Conservation (phyloP, 2,888 invertebrate genomes). For the Andrena haemorrhoa region DNA sequence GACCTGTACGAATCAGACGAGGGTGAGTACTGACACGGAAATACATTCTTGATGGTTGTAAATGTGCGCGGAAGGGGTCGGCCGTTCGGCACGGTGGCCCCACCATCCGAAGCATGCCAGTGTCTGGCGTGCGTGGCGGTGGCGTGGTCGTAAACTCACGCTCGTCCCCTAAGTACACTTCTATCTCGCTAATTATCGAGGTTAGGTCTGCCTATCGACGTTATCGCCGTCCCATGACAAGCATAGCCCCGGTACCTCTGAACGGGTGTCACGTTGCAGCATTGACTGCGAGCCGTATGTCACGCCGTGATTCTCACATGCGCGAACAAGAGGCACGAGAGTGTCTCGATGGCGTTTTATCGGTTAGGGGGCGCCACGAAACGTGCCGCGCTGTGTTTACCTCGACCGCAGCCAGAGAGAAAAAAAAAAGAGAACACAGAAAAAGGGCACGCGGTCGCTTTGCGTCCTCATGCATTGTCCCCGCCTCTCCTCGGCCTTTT, state of each 20-base stretch:
- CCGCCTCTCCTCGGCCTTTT: conserved; percentile 1
- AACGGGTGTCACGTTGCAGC: conserved; percentile 67
- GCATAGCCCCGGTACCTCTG: conserved; percentile 33
- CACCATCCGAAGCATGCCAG: conserved; percentile 68
- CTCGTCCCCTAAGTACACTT: conserved; percentile 19
- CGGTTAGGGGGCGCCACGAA: conserved; percentile 74
- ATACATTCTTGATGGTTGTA: conserved; percentile 66
- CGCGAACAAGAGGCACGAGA: conserved; percentile 49
- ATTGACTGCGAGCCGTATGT: conserved; percentile 60
- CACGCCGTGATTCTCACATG: conserved; percentile 69
- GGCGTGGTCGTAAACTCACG: conserved; percentile 55
- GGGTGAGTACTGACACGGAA: conserved; percentile 79
- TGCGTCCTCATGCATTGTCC: conserved; percentile 45
- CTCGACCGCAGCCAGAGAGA: conserved; percentile 58
- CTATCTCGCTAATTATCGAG: conserved; percentile 55
- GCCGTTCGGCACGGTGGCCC: conserved; percentile 64
- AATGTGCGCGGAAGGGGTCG: conserved; percentile 58
- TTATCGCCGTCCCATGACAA: conserved; percentile 33
- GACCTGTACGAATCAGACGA: conserved; percentile 79
- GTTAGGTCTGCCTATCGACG: conserved; percentile 56
- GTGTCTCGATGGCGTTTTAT: conserved; percentile 71
- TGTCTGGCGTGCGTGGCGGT: conserved; percentile 67
- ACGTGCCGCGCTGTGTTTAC: conserved; percentile 72
- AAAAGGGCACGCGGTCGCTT: conserved; percentile 65
- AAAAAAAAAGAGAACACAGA: conserved; percentile 52